These are phyloP conservation scores for Magallana nippona DNA, from an alignment of 2,888 invertebrate genomes.

Conservation along the genomic window DNA sequence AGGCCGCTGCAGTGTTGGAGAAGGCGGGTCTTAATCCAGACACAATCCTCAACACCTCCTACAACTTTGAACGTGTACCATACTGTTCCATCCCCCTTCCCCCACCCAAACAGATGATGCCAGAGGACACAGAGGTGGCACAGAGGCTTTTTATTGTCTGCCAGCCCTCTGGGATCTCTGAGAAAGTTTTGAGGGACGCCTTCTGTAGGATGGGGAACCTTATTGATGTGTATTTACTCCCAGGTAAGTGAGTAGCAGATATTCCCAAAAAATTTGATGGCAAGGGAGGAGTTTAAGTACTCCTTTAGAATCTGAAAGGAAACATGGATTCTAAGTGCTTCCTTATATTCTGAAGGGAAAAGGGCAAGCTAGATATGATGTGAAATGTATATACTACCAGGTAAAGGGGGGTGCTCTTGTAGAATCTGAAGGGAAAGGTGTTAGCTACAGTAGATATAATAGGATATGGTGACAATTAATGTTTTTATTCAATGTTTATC, in stretches of 20 bases:
- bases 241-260: slow-evolving; percentile 81
- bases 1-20: slow-evolving; percentile 73
- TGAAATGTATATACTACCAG: too few species aligned
- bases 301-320: too few species aligned
- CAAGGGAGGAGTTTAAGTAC: too few species aligned
- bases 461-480: too few species aligned
- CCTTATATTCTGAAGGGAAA: not conserved
- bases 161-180: slow-evolving; percentile 86
- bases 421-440: too few species aligned
- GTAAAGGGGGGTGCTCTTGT: too few species aligned
- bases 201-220: slow-evolving; percentile 94
- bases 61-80: slow-evolving; percentile 68
- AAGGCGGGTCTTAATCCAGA: slow-evolving; percentile 73
- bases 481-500: too few species aligned
- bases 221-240: slow-evolving; percentile 93
- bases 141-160: slow-evolving; percentile 83
- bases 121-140: slow-evolving; percentile 80
- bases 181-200: slow-evolving; percentile 90
- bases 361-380: too few species aligned
- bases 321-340: not conserved
- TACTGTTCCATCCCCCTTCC: slow-evolving; percentile 83
- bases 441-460: too few species aligned
- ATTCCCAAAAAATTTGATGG: too few species aligned
- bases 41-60: slow-evolving; percentile 56
- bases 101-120: slow-evolving; percentile 81